These are phyloP conservation scores for Piscicola geometra DNA, from an alignment of 2,888 invertebrate genomes.

Conservation along the genomic window DNA sequence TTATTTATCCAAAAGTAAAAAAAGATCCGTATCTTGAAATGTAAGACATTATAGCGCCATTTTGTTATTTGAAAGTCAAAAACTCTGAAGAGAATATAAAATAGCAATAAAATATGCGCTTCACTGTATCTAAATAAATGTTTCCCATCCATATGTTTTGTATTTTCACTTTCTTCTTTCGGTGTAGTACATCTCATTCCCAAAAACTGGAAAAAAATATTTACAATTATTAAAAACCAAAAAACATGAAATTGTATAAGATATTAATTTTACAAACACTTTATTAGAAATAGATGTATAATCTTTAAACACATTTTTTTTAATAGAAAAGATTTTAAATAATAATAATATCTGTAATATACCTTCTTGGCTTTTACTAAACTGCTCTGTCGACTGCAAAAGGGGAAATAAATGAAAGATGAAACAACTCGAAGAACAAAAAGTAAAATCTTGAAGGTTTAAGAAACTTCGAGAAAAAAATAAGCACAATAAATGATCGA, in stretches of 20 bases:
- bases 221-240: background rate
- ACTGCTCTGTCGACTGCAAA: background rate
- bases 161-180: slow-evolving; percentile 6
- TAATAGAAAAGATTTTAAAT: background rate
- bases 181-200: slow-evolving; percentile 14
- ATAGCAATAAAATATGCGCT: too few relatives aligned
- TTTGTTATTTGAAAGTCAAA: too few relatives aligned
- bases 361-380: background rate
- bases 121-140: too few relatives aligned
- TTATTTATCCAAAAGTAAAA: too few relatives aligned
- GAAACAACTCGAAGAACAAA: background rate
- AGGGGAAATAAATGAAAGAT: background rate
- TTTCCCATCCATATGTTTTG: too few relatives aligned
- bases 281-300: background rate
- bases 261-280: too few relatives aligned
- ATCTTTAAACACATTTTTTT: background rate
- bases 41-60: too few relatives aligned
- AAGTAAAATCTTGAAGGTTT: background rate
- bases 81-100: too few relatives aligned
- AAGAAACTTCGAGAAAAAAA: background rate
- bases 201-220: slow-evolving; percentile 17
- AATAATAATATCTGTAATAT: background rate
- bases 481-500: background rate
- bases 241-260: too few relatives aligned
- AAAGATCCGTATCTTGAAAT: too few relatives aligned